These are phyloP conservation scores for Tenthredo distinguenda DNA, from an alignment of 2,888 invertebrate species.

Conservation along the genomic window DNA sequence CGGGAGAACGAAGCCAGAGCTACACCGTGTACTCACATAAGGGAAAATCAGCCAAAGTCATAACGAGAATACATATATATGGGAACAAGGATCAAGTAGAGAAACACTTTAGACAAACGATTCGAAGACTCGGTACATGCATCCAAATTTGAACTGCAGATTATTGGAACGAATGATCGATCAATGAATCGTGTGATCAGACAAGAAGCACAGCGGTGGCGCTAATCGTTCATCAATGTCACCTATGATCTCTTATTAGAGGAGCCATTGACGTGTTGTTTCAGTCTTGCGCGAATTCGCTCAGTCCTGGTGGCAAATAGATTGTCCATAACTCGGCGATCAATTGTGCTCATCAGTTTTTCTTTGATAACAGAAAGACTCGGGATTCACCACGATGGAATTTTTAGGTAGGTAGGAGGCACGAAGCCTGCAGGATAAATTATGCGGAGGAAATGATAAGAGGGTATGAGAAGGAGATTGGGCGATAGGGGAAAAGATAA, in stretches of 20 bases:
- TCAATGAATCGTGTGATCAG: background rate
- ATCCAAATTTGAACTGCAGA: background rate
- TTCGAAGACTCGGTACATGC: background rate
- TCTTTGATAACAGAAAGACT: background rate
- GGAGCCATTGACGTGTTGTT: background rate
- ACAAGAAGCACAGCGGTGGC: background rate
- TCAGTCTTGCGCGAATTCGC: background rate
- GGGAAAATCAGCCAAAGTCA: conserved; percentile 5
- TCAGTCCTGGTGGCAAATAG: background rate
- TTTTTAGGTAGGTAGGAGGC: background rate
- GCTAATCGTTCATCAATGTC: background rate
- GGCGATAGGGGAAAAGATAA: conserved; percentile 11
- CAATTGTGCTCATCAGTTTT: background rate
- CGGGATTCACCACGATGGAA: background rate
- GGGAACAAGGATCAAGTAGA: background rate
- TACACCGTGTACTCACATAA: background rate
- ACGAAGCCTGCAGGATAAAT: background rate
- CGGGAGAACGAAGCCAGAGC: background rate
- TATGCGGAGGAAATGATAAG: background rate
- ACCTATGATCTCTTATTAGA: background rate
- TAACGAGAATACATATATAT: background rate
- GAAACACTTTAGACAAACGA: background rate
- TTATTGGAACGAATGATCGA: background rate
- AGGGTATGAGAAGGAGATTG: conserved; percentile 4
- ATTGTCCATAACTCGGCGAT: background rate